Percentiles rank a stretch among this genome's conserved stretches.
These are phyloP conservation scores for Labeo catla DNA, from an alignment of 2,113 vertebrate genomes.

Conservation along the genomic window DNA sequence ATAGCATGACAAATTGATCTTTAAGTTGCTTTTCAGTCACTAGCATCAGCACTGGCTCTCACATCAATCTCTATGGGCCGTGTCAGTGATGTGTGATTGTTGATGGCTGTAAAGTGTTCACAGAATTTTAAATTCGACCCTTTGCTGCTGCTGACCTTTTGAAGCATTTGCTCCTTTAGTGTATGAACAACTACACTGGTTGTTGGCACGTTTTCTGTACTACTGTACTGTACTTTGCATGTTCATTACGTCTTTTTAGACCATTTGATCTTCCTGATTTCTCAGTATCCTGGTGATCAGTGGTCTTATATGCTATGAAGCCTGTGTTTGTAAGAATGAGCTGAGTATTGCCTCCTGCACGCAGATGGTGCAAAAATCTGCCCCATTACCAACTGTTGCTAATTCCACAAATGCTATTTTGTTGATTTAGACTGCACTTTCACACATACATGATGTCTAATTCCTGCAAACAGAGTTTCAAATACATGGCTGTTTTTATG, in stretches of 20 bases:
- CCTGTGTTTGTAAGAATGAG: conserved; percentile 48
- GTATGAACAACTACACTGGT: too few relatives aligned
- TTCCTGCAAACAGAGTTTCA: conserved; percentile 23
- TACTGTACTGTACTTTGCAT: not conserved
- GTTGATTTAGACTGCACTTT: conserved; percentile 34
- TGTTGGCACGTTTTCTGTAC: not conserved
- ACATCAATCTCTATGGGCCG: not conserved
- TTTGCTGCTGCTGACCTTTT: not conserved
- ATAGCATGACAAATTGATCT: not conserved
- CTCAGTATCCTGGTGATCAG: not conserved
- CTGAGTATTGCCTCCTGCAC: conserved; percentile 69
- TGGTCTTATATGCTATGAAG: not conserved
- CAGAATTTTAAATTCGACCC: not conserved
- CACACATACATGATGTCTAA: conserved; percentile 26
- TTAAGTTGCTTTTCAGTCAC: not conserved
- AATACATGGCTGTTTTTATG: conserved; percentile 5
- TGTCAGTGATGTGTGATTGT: not conserved
- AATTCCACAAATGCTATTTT: conserved; percentile 29
- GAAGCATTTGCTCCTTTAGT: too few relatives aligned
- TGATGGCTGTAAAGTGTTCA: not conserved
- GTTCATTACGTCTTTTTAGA: not conserved
- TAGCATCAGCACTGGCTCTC: not conserved
- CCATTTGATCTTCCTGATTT: not conserved
- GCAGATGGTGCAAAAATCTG: conserved; percentile 78
- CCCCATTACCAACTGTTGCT: conserved; percentile 62